Base-by-base conservation (phyloP, 2,888 invertebrate genomes). In the Heliconius cydno region DNA sequence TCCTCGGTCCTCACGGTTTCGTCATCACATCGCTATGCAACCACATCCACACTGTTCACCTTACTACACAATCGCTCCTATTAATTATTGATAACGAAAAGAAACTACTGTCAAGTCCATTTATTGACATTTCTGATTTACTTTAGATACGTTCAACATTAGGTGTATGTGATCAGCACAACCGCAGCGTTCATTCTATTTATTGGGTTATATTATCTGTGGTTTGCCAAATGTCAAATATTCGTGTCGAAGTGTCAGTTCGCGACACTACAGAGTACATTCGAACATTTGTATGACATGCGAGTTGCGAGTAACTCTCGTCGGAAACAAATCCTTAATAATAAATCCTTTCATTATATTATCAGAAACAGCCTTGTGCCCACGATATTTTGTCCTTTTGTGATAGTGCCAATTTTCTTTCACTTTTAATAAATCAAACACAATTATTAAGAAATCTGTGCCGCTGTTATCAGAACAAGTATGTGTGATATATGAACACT, bases 91-190 rank as follows among this genome's bases (percentile, higher is more conserved):
- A 82, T 82, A 83, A 77, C 73, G 81, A 82, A 82, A 78, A 78
- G 82, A 83, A 83, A 79, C 74, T 82, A 60, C 80, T 84, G 82
- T 84, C 83, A 82, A 81, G 75, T 78, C 70, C 75, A 74, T 82
- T 81, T 83, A 84, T 82, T 85, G 84, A 83, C 85, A 85, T 82
- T 76, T 81, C 52, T 76, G 9, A 85, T 81, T 76, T 76, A 2
- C 25, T 76, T 52, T 28, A 46, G 67, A 57, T 80, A 57, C 79
- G 79, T 80, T 80, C 79, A 77, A 72, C 38, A 72, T 72, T 30
- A 57, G 15, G 10, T 28, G 15, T 57, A 57, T 13, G 34, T 60
- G n/a, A 5, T 41, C 4, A 25, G n/a, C 38, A 38, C 13, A 2
- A 68, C 68, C 5, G 38, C 41, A 13, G 41, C 68, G 68, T 41